Conservation (phyloP, 2,113 vertebrate genomes). For the Pomatorhinus ruficollis region DNA sequence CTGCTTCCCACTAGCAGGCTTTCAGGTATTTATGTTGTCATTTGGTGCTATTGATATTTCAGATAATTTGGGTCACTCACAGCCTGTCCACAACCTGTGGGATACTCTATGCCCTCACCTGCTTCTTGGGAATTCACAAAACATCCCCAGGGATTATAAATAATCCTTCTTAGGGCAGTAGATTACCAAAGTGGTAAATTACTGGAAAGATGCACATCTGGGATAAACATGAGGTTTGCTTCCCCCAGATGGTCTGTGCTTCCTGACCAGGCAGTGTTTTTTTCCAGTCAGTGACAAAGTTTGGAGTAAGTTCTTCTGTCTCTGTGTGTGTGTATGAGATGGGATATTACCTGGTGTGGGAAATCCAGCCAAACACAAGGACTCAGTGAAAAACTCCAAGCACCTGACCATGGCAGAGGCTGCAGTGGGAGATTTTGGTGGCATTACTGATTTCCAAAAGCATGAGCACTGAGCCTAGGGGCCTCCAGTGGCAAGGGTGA, state of each 20-base stretch:
- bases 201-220: neutral
- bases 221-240: neutral
- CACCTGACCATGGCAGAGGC: rapidly evolving
- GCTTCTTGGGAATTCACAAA: neutral
- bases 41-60: neutral
- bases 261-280: neutral
- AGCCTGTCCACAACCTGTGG: neutral
- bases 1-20: neutral
- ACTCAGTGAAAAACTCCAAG: neutral
- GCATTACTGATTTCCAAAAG: neutral
- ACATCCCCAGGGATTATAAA: neutral
- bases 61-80: neutral
- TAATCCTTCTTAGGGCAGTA: neutral
- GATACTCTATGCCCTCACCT: neutral
- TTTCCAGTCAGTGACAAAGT: neutral
- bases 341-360: neutral
- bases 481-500: neutral
- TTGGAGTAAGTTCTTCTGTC: neutral
- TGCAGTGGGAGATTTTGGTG: neutral
- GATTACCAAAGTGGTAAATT: neutral
- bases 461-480: rapidly evolving
- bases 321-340: rapidly evolving
- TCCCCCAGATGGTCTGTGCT: neutral
- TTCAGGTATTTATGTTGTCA: neutral
- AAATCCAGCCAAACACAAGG: neutral